Evolutionary conservation across 2,113 vertebrate genomes (phyloP).

Genomic region (Antennarius striatus): DNA sequence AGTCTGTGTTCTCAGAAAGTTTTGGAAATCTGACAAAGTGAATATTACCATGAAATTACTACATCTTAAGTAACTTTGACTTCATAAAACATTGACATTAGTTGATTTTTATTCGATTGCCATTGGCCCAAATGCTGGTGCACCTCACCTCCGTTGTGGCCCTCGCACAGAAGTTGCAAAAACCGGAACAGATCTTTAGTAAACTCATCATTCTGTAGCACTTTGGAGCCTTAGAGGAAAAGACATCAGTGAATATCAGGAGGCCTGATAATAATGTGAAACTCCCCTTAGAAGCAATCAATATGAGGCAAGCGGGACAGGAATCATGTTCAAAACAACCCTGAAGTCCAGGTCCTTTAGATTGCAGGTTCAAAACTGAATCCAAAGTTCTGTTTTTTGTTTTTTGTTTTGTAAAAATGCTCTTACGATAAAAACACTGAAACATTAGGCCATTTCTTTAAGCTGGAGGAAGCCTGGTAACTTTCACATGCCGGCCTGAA

Average conservation of each 20-base stretch:
- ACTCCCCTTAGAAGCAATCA: conserved; percentile 51
- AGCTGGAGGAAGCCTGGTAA: conserved; percentile 70
- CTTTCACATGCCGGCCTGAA: conserved; percentile 75
- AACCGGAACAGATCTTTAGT: conserved; percentile 97
- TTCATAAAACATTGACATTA: too few species aligned
- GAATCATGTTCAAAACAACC: conserved; percentile 59
- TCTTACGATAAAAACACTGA: conserved; percentile 53
- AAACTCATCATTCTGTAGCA: conserved; percentile 97
- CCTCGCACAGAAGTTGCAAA: conserved; percentile 97
- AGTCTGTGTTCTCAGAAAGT: conserved; percentile 95
- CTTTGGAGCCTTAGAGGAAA: conserved; percentile 91
- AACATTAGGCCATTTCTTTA: conserved; percentile 71
- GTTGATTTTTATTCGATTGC: too few species aligned
- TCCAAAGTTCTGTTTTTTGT: conserved; percentile 55
- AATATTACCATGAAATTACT: neutral
- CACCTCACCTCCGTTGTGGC: conserved; percentile 93
- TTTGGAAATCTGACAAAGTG: conserved; percentile 90
- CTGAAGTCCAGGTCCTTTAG: conserved; percentile 68
- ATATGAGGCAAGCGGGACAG: conserved; percentile 69
- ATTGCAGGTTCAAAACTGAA: conserved; percentile 71
- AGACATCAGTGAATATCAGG: conserved; percentile 35
- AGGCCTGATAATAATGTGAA: conserved; percentile 16
- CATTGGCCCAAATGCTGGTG: too few species aligned
- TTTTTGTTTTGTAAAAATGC: conserved; percentile 55
- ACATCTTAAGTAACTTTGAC: too few species aligned